These are phyloP conservation scores for Clanis bilineata DNA, from an alignment of 2,888 invertebrate species.

Conservation along the genomic window DNA sequence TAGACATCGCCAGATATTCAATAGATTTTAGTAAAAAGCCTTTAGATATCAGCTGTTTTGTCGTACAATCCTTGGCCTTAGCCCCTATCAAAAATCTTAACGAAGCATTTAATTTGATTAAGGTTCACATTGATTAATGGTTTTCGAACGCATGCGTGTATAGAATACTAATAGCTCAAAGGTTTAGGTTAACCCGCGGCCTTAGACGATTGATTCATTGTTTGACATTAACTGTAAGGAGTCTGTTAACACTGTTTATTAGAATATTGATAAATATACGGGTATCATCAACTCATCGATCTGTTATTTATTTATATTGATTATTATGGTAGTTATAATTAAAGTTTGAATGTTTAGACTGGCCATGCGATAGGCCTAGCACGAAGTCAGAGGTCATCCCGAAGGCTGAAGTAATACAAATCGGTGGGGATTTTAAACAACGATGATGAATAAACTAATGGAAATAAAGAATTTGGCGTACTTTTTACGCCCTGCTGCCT, in stretches of 20 bases:
- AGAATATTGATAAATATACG: constrained; percentile 9
- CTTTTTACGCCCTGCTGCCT: too few species aligned
- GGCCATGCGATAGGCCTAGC: not conserved
- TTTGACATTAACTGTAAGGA: constrained; percentile 19
- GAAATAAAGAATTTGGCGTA: too few species aligned
- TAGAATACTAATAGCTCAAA: constrained; percentile 43
- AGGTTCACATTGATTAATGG: constrained; percentile 54
- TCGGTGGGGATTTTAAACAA: too few species aligned
- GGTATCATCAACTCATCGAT: constrained; percentile 1
- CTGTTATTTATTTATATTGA: not conserved
- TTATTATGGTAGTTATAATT: not conserved
- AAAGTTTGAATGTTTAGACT: not conserved
- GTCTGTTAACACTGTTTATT: constrained; percentile 10
- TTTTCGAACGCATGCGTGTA: constrained; percentile 28
- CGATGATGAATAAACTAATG: too few species aligned
- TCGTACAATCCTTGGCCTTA: constrained; percentile 13
- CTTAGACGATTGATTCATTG: constrained; percentile 39
- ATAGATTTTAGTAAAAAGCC: not conserved
- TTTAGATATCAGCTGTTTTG: constrained; percentile 10
- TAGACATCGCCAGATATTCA: not conserved
- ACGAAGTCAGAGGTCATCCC: not conserved
- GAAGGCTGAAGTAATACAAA: not conserved
- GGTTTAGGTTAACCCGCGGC: constrained; percentile 57
- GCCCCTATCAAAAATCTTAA: constrained; percentile 46
- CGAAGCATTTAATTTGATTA: constrained; percentile 64